phyloP scores from a whole-genome alignment of 2,888 invertebrate species.

The Drosophila kambysellisi region DNA sequence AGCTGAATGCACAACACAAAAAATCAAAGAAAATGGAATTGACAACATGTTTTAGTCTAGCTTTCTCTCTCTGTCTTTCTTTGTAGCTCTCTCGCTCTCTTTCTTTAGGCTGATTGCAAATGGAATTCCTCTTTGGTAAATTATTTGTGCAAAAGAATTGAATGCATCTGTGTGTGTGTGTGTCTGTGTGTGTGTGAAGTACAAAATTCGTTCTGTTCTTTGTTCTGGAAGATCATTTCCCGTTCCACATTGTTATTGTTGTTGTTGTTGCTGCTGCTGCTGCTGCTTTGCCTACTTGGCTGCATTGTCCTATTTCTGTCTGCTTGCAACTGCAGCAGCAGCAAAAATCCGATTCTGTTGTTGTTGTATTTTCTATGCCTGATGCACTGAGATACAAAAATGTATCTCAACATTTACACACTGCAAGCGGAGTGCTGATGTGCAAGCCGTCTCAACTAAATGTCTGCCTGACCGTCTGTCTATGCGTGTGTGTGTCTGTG shows the following conservation, averaged over 20 bases:
- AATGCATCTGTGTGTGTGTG: conserved; percentile 10
- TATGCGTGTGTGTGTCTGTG: not conserved
- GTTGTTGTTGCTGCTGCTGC: not conserved
- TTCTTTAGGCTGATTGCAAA: conserved; percentile 11
- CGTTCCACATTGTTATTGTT: conserved; percentile 22
- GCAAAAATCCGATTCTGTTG: conserved; percentile 24
- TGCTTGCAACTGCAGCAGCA: conserved; percentile 26
- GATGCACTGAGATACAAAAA: conserved; percentile 59
- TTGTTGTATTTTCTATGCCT: conserved; percentile 25
- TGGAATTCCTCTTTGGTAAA: conserved; percentile 50
- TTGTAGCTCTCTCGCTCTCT: not conserved
- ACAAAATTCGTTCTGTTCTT: conserved; percentile 24
- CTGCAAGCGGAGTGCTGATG: conserved; percentile 41
- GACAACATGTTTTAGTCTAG: conserved; percentile 13
- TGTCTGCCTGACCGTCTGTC: conserved; percentile 27
- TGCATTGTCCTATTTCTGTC: conserved; percentile 66
- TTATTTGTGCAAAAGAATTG: conserved; percentile 35
- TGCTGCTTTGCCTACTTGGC: conserved; percentile 50
- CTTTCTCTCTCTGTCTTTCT: not conserved
- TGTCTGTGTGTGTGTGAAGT: conserved; percentile 3
- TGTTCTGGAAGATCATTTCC: conserved; percentile 45
- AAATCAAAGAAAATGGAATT: conserved; percentile 15
- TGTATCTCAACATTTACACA: conserved; percentile 63
- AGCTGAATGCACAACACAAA: conserved; percentile 18
- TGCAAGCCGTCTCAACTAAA: conserved; percentile 38